Base-by-base conservation (phyloP, 2,113 vertebrate genomes). In the Dendrocopos noguchii region DNA sequence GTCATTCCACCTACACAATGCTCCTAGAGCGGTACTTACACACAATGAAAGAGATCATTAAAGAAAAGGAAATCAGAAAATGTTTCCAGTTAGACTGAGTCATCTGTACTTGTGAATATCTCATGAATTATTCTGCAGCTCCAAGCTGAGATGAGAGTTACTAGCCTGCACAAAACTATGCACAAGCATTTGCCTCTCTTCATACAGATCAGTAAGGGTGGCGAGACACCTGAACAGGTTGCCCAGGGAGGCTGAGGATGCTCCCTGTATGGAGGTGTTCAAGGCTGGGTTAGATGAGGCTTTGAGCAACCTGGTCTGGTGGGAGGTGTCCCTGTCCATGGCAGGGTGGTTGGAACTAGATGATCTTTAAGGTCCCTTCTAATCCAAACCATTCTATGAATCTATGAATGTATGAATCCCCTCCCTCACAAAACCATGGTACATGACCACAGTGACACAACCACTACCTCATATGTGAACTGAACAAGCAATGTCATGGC, bases 1-100 rank as follows among this genome's bases (percentile, higher is more conserved):
- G 79, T 75, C 92, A 94, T 95, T 88, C 96, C 94, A 96, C 94
- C 95, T 95, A 94, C 95, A 93, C 91, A 94, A 20, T 36, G 42
- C 63, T 92, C 44, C 85, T 95, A 90, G 77, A 93, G 78, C 70
- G 73, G 42, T 70, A 71, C 84, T 87, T 74, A 46, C 55, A 76
- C 63, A 87, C 25, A 80, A 78, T 29, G 42, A 78, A 91, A 88
- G 10, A 66, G 83, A 95, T 84, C 52, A 80, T 39, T 7, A 84
- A 66, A 86, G 39, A 53, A 83, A 80, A 87, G 55, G 7, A 90
- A 65, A 70, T 42, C 53, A 87, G 65, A 90, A 90, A 82, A 79
- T 15, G 22, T 88, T 95, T 91, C 87, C 94, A 92, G 50, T 72
- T 84, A 72, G 34, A 85, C 57, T 93, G 91, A 95, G 68, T 95